These are phyloP conservation scores for Macaria liturata DNA, from an alignment of 2,888 invertebrate species.

Conservation along the genomic window DNA sequence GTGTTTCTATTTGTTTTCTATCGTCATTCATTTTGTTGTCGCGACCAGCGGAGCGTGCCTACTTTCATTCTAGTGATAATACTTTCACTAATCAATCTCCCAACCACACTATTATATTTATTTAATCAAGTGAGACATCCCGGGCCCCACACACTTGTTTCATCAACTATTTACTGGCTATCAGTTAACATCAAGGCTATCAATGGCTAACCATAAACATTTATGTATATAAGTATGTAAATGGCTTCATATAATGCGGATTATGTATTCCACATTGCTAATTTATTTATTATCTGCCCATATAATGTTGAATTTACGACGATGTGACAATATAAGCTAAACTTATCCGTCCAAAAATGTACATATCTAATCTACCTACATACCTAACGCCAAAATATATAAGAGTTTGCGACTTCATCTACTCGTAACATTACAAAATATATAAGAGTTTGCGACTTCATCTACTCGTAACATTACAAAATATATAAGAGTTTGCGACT, in stretches of 20 bases:
- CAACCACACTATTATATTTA: too few species aligned
- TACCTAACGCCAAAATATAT: too few species aligned
- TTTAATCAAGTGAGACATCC: too few species aligned
- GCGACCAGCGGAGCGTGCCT: conserved; percentile 1
- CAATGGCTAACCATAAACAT: conserved; percentile 3
- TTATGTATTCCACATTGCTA: conserved; percentile 16
- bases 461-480: too few species aligned
- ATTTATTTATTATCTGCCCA: conserved; percentile 22
- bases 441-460: too few species aligned
- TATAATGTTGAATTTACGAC: conserved; percentile 14
- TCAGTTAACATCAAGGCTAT: not conserved
- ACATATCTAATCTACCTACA: too few species aligned
- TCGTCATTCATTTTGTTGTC: not conserved
- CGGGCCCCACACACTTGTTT: too few species aligned
- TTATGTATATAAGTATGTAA: conserved; percentile 13
- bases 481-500: too few species aligned
- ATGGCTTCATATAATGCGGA: conserved; percentile 4
- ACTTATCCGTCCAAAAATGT: not conserved
- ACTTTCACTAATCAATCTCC: conserved; percentile 6
- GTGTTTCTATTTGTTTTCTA: not conserved
- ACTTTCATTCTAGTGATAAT: conserved; percentile 2
- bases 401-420: too few species aligned
- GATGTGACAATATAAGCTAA: conserved; percentile 6
- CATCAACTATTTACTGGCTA: not conserved
- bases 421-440: too few species aligned